phyloP scores from a whole-genome alignment of 1,140 invertebrate species.

The Anoplophora glabripennis region DNA sequence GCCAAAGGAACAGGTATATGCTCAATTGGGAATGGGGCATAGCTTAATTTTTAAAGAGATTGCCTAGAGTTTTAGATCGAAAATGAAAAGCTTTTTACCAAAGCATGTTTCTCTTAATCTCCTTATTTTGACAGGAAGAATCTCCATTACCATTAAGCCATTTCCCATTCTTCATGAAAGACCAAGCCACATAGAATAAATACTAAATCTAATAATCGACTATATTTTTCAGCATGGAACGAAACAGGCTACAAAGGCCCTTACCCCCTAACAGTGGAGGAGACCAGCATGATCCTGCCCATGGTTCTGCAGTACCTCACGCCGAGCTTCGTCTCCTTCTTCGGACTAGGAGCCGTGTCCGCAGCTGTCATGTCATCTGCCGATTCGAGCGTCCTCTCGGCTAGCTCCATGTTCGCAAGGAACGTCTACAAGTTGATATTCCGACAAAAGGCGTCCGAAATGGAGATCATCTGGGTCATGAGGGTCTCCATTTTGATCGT shows the following conservation, averaged over 20 bases:
- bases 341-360: constrained; percentile 96
- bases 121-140: too few relatives aligned
- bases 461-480: constrained; percentile 99
- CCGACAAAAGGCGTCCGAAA: constrained; percentile 88
- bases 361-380: constrained; percentile 98
- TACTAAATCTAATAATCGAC: background rate
- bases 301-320: constrained; percentile 96
- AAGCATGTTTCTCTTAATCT: too few relatives aligned
- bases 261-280: constrained; percentile 66
- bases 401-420: constrained; percentile 96
- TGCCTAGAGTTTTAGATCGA: too few relatives aligned
- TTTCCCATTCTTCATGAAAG: too few relatives aligned
- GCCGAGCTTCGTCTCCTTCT: constrained; percentile 91
- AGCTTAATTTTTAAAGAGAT: too few relatives aligned
- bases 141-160: too few relatives aligned
- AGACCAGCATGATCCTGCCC: constrained; percentile 92
- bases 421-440: constrained; percentile 98
- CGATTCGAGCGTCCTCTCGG: constrained; percentile 94
- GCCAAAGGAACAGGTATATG: constrained; percentile 87
- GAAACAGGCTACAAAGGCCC: constrained; percentile 79
- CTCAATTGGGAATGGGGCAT: background rate
- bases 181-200: too few relatives aligned
- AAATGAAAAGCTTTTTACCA: too few relatives aligned
- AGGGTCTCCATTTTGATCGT: constrained; percentile 89
- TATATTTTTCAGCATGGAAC: constrained; percentile 77